A percentile compares a stretch with the other conserved stretches of the same genome.
Conservation (phyloP, 2,113 vertebrate genomes). For the Ivindomyrus marchei region DNA sequence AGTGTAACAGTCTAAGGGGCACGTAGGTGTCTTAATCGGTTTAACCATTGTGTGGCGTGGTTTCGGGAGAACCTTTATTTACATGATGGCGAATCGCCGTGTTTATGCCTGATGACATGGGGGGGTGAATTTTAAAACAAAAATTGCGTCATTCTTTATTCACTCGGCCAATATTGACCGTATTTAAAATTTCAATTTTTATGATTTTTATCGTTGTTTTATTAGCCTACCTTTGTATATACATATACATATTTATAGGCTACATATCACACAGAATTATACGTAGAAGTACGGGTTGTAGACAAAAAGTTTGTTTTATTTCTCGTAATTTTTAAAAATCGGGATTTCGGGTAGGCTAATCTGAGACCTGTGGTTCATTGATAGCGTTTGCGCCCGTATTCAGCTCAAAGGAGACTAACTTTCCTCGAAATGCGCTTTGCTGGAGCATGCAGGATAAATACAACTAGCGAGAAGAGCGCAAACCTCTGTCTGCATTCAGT, state of each 20-base stretch:
- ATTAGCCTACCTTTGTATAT: background rate
- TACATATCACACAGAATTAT: background rate
- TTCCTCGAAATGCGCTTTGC: background rate
- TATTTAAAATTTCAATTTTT: background rate
- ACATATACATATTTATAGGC: background rate
- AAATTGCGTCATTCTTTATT: background rate
- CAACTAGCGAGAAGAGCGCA: background rate
- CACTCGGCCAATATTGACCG: background rate
- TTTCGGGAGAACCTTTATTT: constrained; percentile 23
- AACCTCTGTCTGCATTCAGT: background rate
- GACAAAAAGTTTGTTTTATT: background rate
- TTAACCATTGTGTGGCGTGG: constrained; percentile 47
- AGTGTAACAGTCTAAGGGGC: constrained; percentile 13
- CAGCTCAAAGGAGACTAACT: background rate
- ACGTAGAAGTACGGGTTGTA: background rate
- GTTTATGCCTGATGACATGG: background rate
- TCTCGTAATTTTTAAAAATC: background rate
- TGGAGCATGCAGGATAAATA: background rate
- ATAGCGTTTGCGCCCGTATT: background rate
- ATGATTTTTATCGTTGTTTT: background rate
- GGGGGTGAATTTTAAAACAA: background rate
- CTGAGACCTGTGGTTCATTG: background rate
- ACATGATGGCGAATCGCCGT: background rate
- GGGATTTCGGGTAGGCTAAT: background rate
- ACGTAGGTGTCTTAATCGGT: constrained; percentile 29